Conservation (phyloP, 2,888 invertebrate species). For the Spodoptera littoralis region DNA sequence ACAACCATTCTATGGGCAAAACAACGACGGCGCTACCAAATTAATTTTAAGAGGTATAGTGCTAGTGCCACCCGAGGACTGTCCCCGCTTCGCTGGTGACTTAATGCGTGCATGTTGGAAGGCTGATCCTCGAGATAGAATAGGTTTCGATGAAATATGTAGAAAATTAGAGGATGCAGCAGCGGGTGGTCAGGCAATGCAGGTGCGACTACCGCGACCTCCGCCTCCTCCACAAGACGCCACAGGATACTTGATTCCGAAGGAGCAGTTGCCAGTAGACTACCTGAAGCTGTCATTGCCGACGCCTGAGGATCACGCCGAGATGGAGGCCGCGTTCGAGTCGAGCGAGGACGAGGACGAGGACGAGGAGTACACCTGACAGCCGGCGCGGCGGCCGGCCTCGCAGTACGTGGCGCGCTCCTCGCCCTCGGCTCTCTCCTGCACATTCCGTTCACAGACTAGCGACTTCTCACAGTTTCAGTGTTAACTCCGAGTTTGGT, state of each 20-base stretch:
- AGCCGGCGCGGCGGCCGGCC: slow-evolving; percentile 60
- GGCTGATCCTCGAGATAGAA: slow-evolving; percentile 93
- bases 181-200: slow-evolving; percentile 67
- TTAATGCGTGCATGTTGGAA: slow-evolving; percentile 95
- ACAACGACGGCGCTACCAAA: slow-evolving; percentile 95
- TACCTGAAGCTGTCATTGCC: slow-evolving; percentile 87
- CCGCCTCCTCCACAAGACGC: slow-evolving; percentile 90
- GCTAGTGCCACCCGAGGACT: slow-evolving; percentile 93
- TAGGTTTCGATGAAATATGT: slow-evolving; percentile 92
- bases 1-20: slow-evolving; percentile 97
- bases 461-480: slow-evolving; percentile 62
- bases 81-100: slow-evolving; percentile 92
- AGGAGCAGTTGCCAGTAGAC: slow-evolving; percentile 85
- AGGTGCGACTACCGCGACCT: slow-evolving; percentile 78
- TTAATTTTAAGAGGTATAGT: slow-evolving; percentile 94
- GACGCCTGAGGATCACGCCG: slow-evolving; percentile 58
- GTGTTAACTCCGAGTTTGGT: slow-evolving; percentile 59
- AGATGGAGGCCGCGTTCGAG: slow-evolving; percentile 75
- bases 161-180: slow-evolving; percentile 89
- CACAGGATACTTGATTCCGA: slow-evolving; percentile 91
- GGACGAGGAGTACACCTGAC: slow-evolving; percentile 84
- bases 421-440: slow-evolving; percentile 66
- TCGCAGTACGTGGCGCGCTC: slow-evolving; percentile 76
- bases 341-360: slow-evolving; percentile 79
- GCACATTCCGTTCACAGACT: slow-evolving; percentile 74